Evolutionary conservation across 1,140 invertebrate species (phyloP).

Genomic region (Nixonia krombeini): DNA sequence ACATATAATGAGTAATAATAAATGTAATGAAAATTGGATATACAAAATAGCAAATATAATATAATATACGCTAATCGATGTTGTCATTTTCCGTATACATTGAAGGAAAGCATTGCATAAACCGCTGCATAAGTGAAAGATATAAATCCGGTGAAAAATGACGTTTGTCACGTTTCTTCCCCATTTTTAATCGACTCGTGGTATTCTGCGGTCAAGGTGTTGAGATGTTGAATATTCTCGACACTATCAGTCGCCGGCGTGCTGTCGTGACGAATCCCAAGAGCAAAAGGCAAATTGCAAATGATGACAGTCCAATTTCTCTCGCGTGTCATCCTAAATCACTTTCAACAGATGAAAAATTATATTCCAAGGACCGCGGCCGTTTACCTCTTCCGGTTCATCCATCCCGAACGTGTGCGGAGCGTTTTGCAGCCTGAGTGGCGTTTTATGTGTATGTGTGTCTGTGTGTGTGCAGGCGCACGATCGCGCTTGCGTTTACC

Average conservation of each 20-base stretch:
- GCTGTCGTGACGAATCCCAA: slow-evolving; percentile 7
- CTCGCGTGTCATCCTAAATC: slow-evolving; percentile 38
- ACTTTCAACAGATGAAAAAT: slow-evolving; percentile 47
- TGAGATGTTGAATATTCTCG: slow-evolving; percentile 7
- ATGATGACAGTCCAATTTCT: slow-evolving; percentile 53
- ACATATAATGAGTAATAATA: too few relatives aligned
- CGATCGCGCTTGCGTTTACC: not conserved
- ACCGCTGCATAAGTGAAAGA: too few relatives aligned
- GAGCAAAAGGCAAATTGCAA: slow-evolving; percentile 38
- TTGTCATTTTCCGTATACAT: too few relatives aligned
- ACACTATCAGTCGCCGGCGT: slow-evolving; percentile 12
- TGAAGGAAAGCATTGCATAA: too few relatives aligned
- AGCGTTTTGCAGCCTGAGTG: not conserved
- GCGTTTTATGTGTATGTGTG: too few relatives aligned
- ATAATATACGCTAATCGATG: too few relatives aligned
- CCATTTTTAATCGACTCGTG: not conserved
- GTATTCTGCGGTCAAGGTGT: slow-evolving; percentile 3
- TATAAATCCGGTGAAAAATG: too few relatives aligned
- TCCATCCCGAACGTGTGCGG: slow-evolving; percentile 6
- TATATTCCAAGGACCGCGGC: slow-evolving; percentile 27
- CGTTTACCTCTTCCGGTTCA: slow-evolving; percentile 30
- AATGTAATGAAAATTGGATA: too few relatives aligned
- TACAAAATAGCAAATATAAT: too few relatives aligned
- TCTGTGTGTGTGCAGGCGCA: too few relatives aligned
- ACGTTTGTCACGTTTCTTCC: too few relatives aligned